Base-by-base conservation (phyloP, 2,888 invertebrate genomes). In the Eupithecia subumbrata region DNA sequence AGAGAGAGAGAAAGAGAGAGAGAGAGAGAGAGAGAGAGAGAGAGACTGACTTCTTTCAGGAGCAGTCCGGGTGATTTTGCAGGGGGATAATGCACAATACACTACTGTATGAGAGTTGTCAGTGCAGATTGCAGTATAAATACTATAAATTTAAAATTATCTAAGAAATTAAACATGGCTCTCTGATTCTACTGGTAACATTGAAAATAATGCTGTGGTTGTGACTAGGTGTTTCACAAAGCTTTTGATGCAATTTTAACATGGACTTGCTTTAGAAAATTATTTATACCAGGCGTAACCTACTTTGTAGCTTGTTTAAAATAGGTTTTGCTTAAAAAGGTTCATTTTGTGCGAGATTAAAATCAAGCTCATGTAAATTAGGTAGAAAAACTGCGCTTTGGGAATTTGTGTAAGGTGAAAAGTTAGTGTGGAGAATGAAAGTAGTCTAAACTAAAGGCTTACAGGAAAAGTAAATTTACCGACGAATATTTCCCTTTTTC, bases 201-300 rank as follows among this genome's bases (percentile, higher is more conserved):
- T 22, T 18, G 3, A 34, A 64, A 8, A 30, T 18, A 34, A 16
- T 73, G 37, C 64, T 73, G 77, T 75, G 70, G 18, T 45, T 48
- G 79, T 77, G 81, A 80, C 80, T 81, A 76, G 82, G 80, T 82
- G 81, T 82, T 75, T 79, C 77, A 85, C 83, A 85, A 85, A 85
- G 83, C 83, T 85, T 83, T 83, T 83, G 82, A 86, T 84, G 84
- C 82, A 85, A 83, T 86, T 85, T 85, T 78, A 82, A 76, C 82
- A 81, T 78, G 75, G 76, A 82, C 80, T 82, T 82, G 78, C 78
- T 82, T 83, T 81, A 76, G 76, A 73, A 81, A 83, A 81, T 85
- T 83, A 83, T 83, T 83, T 82, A 82, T 76, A 80, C 80, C 72
- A 79, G 69, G 72, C 81, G 81, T 80, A 81, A 83, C 83, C 83